These are phyloP conservation scores for Schizothorax lantsangensis DNA, from an alignment of 2,797 vertebrate species.

Conservation along the genomic window DNA sequence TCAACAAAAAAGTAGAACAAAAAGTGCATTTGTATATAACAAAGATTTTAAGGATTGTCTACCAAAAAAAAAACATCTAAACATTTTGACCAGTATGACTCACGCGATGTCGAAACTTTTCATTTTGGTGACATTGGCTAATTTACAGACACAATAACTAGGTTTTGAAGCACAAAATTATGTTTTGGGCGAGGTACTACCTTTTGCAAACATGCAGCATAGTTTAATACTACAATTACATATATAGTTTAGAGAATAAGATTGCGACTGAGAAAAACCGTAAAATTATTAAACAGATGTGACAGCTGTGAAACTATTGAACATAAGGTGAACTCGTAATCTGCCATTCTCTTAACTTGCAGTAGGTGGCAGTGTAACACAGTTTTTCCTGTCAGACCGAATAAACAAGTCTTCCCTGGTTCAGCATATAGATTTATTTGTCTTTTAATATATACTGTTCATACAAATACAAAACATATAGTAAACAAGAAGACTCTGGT, in stretches of 20 bases:
- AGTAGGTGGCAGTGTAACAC: constrained; percentile 33
- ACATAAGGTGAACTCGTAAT: not conserved
- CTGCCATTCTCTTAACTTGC: not conserved
- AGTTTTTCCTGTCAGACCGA: not conserved
- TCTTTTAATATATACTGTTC: constrained; percentile 52
- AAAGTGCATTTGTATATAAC: not conserved
- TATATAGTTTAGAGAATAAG: not conserved
- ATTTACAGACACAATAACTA: not conserved
- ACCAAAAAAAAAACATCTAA: not conserved
- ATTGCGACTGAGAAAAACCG: not conserved
- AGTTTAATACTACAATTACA: not conserved
- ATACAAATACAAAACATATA: constrained; percentile 58
- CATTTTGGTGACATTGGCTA: not conserved
- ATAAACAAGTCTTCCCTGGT: not conserved
- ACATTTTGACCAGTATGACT: not conserved
- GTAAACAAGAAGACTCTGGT: constrained; percentile 45
- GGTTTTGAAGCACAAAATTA: not conserved
- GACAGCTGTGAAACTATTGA: not conserved
- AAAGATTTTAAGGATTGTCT: no score
- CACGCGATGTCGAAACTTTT: not conserved
- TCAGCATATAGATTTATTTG: constrained; percentile 56
- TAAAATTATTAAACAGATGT: not conserved
- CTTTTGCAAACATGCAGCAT: not conserved
- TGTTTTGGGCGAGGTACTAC: not conserved
- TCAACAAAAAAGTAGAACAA: not conserved